Conservation (phyloP, 2,113 vertebrate genomes). For the Brachionichthys hirsutus region DNA sequence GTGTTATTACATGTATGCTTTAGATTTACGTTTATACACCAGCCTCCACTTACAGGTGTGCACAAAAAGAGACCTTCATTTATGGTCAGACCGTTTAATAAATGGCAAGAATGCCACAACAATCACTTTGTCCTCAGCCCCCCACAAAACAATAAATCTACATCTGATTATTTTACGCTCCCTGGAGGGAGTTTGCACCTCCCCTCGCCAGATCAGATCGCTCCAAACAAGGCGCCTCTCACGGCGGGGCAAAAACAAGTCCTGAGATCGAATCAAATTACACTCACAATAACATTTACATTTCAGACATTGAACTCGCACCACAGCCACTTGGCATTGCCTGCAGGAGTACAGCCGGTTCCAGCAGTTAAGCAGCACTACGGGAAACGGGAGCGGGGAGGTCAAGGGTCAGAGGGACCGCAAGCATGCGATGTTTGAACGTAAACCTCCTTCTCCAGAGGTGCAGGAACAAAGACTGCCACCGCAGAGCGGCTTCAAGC, state of each 20-base stretch:
- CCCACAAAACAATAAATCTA: no score
- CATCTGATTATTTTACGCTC: not conserved
- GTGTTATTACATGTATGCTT: no score
- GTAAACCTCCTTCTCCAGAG: not conserved
- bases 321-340: not conserved
- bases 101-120: no score
- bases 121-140: no score
- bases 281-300: slow-evolving; percentile 47
- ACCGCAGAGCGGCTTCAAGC: not conserved
- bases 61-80: no score
- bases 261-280: slow-evolving; percentile 31
- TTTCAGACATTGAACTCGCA: slow-evolving; percentile 26
- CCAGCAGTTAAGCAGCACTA: slow-evolving; percentile 5
- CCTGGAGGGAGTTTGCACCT: slow-evolving; percentile 40
- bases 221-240: slow-evolving; percentile 47
- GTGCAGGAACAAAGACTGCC: no score
- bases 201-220: slow-evolving; percentile 44
- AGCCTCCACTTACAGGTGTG: no score
- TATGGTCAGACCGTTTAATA: no score
- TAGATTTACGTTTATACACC: no score
- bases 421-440: not conserved
- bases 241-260: slow-evolving; percentile 26
- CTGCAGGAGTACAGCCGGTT: slow-evolving; percentile 7
- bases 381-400: slow-evolving; percentile 13
- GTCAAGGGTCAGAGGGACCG: slow-evolving; percentile 23